Percentiles rank a stretch among this genome's conserved stretches.
Conservation (phyloP, 2,113 vertebrate species). For the Calyptommatus sinebrachiatus region DNA sequence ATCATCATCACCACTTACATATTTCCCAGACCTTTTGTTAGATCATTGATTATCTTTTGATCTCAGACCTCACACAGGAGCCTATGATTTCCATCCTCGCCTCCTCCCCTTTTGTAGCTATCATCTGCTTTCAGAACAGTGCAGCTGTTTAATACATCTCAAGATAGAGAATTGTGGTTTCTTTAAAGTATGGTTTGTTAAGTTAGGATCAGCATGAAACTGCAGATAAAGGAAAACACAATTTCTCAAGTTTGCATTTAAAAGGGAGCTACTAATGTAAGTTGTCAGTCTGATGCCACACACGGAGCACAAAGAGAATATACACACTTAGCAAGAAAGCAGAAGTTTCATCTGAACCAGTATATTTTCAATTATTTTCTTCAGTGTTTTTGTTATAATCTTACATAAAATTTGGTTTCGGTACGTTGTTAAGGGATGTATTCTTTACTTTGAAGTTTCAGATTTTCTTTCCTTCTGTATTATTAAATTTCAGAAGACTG, state of each 20-base stretch:
- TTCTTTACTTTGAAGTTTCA: background rate
- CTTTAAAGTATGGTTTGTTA: background rate
- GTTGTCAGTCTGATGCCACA: background rate
- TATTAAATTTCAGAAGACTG: background rate
- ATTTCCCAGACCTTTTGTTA: too few species aligned
- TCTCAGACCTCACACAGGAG: background rate
- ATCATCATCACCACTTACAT: too few species aligned
- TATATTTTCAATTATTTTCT: background rate
- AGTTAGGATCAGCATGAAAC: background rate
- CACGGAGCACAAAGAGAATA: too few species aligned
- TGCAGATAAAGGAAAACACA: background rate
- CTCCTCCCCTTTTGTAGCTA: background rate
- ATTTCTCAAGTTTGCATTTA: background rate
- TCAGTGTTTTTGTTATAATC: background rate
- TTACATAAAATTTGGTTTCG: too few species aligned
- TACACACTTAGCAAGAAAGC: background rate
- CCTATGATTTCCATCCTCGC: background rate
- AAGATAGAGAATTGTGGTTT: background rate
- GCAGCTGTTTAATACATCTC: background rate
- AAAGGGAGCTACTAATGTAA: background rate
- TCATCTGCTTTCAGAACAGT: background rate
- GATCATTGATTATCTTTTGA: too few species aligned
- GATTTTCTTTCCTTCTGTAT: background rate
- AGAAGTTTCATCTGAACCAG: background rate
- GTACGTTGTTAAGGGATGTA: background rate